Evolutionary conservation across 2,888 invertebrate species (phyloP).

Genomic region (Noctua pronuba): DNA sequence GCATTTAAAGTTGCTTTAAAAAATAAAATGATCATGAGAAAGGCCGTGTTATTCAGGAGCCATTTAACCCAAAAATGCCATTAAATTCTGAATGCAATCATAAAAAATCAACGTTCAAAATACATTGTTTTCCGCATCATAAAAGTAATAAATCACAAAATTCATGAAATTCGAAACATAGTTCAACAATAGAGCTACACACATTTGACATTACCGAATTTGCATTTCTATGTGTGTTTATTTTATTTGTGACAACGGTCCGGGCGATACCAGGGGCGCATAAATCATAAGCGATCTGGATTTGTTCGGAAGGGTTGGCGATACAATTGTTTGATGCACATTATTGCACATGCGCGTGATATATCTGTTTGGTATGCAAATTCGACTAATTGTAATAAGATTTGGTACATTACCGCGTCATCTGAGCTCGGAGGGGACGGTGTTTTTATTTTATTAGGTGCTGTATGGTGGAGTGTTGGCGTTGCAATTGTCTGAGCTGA

Average conservation of each 20-base stretch:
- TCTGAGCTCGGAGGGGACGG: constrained; percentile 63
- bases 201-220: constrained; percentile 73
- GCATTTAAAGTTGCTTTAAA: constrained; percentile 5
- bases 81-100: constrained; percentile 22
- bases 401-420: constrained; percentile 75
- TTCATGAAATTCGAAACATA: constrained; percentile 58
- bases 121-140: constrained; percentile 60
- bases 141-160: constrained; percentile 63
- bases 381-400: constrained; percentile 88
- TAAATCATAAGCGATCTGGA: constrained; percentile 88
- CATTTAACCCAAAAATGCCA: constrained; percentile 53
- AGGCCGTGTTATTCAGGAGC: constrained; percentile 34
- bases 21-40: constrained; percentile 13
- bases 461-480: constrained; percentile 55
- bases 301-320: constrained; percentile 78
- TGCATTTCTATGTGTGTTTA: constrained; percentile 84
- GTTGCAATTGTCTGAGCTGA: constrained; percentile 42
- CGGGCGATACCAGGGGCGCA: constrained; percentile 78
- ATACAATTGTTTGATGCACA: constrained; percentile 69
- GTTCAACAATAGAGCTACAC: constrained; percentile 67
- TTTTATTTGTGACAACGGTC: constrained; percentile 76
- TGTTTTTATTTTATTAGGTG: constrained; percentile 70
- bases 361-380: constrained; percentile 87
- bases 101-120: constrained; percentile 42
- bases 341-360: constrained; percentile 84